Evolutionary conservation across 2,113 vertebrate genomes (phyloP), one percentile per base, ranked within the genome.

Genomic region (Cacatua alba): DNA sequence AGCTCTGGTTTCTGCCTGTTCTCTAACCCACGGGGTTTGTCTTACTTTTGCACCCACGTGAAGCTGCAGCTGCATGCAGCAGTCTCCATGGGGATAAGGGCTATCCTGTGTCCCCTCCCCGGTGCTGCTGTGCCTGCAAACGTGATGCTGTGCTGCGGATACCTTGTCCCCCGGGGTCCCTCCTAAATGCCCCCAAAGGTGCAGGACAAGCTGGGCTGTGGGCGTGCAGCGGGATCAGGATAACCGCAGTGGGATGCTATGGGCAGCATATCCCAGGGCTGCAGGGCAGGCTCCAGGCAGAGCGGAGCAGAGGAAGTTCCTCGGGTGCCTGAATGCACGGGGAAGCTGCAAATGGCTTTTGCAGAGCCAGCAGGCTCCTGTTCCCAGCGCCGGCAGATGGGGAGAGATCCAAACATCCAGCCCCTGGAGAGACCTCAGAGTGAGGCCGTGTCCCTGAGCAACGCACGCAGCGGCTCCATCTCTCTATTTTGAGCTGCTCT

Each of bases 241-340:
- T 51, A 63, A 51, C 55, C 20, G 11, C 4, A 0, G 12, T 2
- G 25, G 6, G 57, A 64, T 12, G 48, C 53, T 1, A 0, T 1
- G 6, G 33, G 26, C 35, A 13, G 0, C 28, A 6, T 0, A 20
- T 31, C 48, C 26, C 35, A n/a, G 19, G 41, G 35, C 37, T 41
- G 81, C 39, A 62, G 69, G 17, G 19, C 44, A 26, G 51, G 46
- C 18, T 88, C n/a, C 52, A 29, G 53, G 33, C 72, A 33, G 11
- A 71, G 46, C 19, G 0, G 41, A 62, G 62, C 46, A 48, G 62
- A 63, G 76, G 67, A 82, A 67, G 48, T 33, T 83, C 70, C 76
- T 79, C 8, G 0, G 35, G 37, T 7, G 5, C 39, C 9, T 0
- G 1, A 41, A 16, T 0, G 10, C 28, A 3, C 2, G 0, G 28